Percentiles rank a stretch among this genome's conserved stretches.
Conservation (phyloP, 1,140 invertebrate genomes). For the Trissolcus basalis region DNA sequence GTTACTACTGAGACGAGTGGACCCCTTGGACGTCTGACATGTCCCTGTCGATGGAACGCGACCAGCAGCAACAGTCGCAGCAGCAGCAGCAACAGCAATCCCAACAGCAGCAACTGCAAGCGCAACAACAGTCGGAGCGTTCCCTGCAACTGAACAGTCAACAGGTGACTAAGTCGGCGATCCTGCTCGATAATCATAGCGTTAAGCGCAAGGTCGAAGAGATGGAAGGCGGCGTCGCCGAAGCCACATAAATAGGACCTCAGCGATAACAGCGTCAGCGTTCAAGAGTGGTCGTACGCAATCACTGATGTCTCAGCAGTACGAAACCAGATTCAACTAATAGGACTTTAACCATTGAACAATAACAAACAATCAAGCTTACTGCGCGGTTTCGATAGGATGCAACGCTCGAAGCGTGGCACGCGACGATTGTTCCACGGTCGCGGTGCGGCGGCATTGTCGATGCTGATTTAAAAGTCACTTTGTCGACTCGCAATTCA, state of each 20-base stretch:
- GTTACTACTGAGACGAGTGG: constrained; percentile 79
- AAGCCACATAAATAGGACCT: constrained; percentile 60
- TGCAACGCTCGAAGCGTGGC: not conserved
- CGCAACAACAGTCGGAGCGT: constrained; percentile 60
- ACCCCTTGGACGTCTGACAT: constrained; percentile 73
- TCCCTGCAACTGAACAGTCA: constrained; percentile 65
- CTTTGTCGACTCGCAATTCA: constrained; percentile 39
- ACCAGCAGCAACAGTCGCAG: constrained; percentile 60
- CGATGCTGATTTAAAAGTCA: constrained; percentile 17
- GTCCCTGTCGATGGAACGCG: constrained; percentile 60
- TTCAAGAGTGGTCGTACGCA: constrained; percentile 72
- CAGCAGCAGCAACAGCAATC: constrained; percentile 59
- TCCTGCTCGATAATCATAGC: constrained; percentile 67
- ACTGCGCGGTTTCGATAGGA: constrained; percentile 22
- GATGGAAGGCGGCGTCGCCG: constrained; percentile 66
- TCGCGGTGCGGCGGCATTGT: constrained; percentile 33
- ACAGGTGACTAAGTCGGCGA: constrained; percentile 57
- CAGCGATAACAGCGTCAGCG: constrained; percentile 49
- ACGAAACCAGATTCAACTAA: constrained; percentile 26
- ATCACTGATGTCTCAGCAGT: constrained; percentile 75
- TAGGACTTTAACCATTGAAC: constrained; percentile 38
- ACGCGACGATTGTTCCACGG: constrained; percentile 27
- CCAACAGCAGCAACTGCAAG: constrained; percentile 53
- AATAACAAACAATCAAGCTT: constrained; percentile 50
- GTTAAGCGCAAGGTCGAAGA: constrained; percentile 73